Evolutionary conservation across 1,140 invertebrate genomes (phyloP), one percentile per base, ranked within the genome.

Genomic region (Leptopilina clavipes): DNA sequence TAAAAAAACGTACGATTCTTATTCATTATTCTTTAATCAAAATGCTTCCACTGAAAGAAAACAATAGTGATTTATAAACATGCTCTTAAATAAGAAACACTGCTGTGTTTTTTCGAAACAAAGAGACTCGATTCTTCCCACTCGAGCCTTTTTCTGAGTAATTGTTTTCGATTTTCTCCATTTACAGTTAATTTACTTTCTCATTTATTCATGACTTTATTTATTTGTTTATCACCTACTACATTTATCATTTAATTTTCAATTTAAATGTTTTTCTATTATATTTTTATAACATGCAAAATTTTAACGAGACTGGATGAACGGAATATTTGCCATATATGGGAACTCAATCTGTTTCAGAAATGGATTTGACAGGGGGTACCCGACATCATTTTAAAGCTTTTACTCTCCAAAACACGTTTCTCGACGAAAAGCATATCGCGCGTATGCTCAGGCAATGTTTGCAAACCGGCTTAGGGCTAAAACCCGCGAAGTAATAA

Each of bases 401-500:
- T 82, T 80, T 77, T 71, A 76, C 74, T 71, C 73, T 70, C 74
- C 70, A 71, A 76, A 77, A 73, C 71, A 71, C 78, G 75, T 71
- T 80, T 56, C 74, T 74, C 70, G 73, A 70, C 76, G 19, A 48
- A 73, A 79, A 74, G 78, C 71, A 74, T 78, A 79, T 81, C 76
- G 77, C 77, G 82, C 74, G 78, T 81, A 81, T 80, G 80, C 75
- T 80, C 77, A 71, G 77, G 73, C 75, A 77, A 81, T 83, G 82
- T 83, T 83, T 83, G 82, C 77, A 80, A 76, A 73, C 71, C 75
- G 76, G 78, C 81, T 83, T 81, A 83, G 80, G 78, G 77, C 82
- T 83, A 81, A 83, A 76, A 81, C 78, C 80, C 52, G 74, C 76
- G 77, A 81, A 77, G 78, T 83, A 83, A 81, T 80, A 83, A 80